Percentiles rank a stretch among this genome's conserved stretches.
phyloP scores from a whole-genome alignment of 2,888 invertebrate genomes.

The Drosophila mayaguana region DNA sequence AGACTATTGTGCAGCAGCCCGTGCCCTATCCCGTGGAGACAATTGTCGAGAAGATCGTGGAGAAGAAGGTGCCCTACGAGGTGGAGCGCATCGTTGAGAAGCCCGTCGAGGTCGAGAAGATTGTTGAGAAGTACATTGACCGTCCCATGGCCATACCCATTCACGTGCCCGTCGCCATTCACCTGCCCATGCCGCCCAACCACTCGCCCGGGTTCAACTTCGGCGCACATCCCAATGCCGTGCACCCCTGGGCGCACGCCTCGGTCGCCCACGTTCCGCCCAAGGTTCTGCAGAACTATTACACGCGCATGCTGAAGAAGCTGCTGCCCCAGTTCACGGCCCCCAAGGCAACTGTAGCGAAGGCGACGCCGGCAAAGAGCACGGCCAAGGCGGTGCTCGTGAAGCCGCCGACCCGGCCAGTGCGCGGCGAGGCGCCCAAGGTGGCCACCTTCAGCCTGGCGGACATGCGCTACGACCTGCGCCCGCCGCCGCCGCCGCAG shows the following conservation, averaged over 20 bases:
- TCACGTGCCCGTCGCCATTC: slow-evolving; percentile 86
- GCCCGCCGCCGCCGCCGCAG: slow-evolving; percentile 75
- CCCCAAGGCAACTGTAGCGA: slow-evolving; percentile 27
- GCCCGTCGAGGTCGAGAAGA: slow-evolving; percentile 85
- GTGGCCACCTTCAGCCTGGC: slow-evolving; percentile 68
- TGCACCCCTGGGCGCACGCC: slow-evolving; percentile 52
- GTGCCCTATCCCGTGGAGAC: slow-evolving; percentile 85
- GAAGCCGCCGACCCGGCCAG: slow-evolving; percentile 56
- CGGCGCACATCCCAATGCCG: slow-evolving; percentile 61
- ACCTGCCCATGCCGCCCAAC: slow-evolving; percentile 85
- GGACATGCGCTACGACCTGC: slow-evolving; percentile 78
- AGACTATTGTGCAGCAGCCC: slow-evolving; percentile 85
- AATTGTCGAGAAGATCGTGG: slow-evolving; percentile 87
- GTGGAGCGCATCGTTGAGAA: slow-evolving; percentile 87
- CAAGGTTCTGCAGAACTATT: slow-evolving; percentile 79
- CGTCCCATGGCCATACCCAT: slow-evolving; percentile 84
- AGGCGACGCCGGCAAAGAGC: slow-evolving; percentile 22
- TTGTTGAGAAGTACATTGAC: slow-evolving; percentile 83
- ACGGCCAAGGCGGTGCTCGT: slow-evolving; percentile 19
- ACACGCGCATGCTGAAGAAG: slow-evolving; percentile 80
- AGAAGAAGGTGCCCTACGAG: slow-evolving; percentile 85
- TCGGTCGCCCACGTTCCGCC: slow-evolving; percentile 72
- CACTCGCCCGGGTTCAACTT: slow-evolving; percentile 44
- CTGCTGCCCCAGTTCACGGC: slow-evolving; percentile 70
- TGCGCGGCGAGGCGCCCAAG: slow-evolving; percentile 57